These are phyloP conservation scores for Ctenopoma multispine DNA, from an alignment of 2,797 vertebrate genomes.

Conservation along the genomic window DNA sequence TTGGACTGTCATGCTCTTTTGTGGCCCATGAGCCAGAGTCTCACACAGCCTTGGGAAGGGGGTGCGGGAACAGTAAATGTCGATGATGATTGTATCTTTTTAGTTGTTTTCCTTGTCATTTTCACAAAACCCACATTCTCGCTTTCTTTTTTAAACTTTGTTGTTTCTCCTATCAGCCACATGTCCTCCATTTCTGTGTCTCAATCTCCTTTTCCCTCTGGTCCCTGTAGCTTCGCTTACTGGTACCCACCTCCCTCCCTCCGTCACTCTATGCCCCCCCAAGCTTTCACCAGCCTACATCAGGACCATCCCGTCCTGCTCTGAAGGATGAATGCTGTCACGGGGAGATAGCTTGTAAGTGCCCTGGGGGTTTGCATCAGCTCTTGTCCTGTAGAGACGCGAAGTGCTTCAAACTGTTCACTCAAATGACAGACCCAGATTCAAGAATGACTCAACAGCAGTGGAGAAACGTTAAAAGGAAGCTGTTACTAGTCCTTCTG, in stretches of 20 bases:
- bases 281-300: conserved; percentile 46
- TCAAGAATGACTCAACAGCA: conserved; percentile 57
- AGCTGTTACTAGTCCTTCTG: conserved; percentile 55
- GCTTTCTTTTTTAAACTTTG: conserved; percentile 28
- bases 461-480: conserved; percentile 59
- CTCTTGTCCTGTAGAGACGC: conserved; percentile 79
- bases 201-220: conserved; percentile 31
- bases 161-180: conserved; percentile 46
- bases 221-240: conserved; percentile 21
- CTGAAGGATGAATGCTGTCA: conserved; percentile 74
- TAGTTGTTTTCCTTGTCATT: conserved; percentile 54
- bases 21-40: conserved; percentile 58
- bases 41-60: conserved; percentile 68
- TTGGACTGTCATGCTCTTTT: conserved; percentile 50
- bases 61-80: conserved; percentile 75
- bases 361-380: conserved; percentile 77
- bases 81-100: conserved; percentile 76
- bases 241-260: conserved; percentile 23
- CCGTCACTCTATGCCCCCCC: background rate
- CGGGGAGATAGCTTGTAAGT: conserved; percentile 77
- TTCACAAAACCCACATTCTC: conserved; percentile 39
- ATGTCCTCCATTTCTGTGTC: conserved; percentile 44
- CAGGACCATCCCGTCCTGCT: conserved; percentile 57
- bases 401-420: conserved; percentile 80
- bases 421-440: conserved; percentile 77